Conservation (phyloP, 2,888 invertebrate genomes). For the Galeopsomyia nigrocyanea region DNA sequence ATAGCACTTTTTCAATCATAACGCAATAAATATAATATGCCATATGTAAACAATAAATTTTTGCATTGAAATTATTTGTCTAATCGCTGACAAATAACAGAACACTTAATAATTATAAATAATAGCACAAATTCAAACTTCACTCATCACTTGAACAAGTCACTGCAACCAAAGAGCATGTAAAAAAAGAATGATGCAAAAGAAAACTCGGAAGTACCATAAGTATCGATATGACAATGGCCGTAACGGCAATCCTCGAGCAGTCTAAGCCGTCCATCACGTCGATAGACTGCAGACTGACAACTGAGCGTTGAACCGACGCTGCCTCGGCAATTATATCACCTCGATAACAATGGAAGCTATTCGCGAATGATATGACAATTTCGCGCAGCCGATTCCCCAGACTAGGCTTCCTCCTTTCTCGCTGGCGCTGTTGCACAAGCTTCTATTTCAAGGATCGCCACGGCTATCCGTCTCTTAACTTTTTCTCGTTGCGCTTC, state of each 20-base stretch:
- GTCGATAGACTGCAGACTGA: conserved; percentile 54
- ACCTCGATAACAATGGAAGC: conserved; percentile 52
- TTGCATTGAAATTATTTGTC: too few species aligned
- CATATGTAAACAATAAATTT: too few species aligned
- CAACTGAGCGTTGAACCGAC: conserved; percentile 34
- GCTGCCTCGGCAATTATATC: conserved; percentile 60
- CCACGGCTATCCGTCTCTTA: conserved; percentile 27
- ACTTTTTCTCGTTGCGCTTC: not conserved
- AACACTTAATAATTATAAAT: too few species aligned
- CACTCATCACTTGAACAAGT: too few species aligned
- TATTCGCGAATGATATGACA: conserved; percentile 60
- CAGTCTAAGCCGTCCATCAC: not conserved
- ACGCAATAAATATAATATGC: too few species aligned
- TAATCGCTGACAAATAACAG: too few species aligned
- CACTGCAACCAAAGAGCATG: too few species aligned
- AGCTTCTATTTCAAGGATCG: conserved; percentile 48
- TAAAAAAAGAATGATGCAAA: not conserved
- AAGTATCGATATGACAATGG: not conserved
- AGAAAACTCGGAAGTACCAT: conserved; percentile 25
- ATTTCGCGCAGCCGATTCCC: conserved; percentile 51
- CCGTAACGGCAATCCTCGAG: not conserved
- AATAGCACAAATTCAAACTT: too few species aligned
- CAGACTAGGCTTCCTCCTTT: conserved; percentile 64
- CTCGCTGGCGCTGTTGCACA: conserved; percentile 59
- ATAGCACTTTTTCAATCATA: too few species aligned